These are phyloP conservation scores for Sinhomidia bicolor DNA, from an alignment of 2,888 invertebrate species.

Conservation along the genomic window DNA sequence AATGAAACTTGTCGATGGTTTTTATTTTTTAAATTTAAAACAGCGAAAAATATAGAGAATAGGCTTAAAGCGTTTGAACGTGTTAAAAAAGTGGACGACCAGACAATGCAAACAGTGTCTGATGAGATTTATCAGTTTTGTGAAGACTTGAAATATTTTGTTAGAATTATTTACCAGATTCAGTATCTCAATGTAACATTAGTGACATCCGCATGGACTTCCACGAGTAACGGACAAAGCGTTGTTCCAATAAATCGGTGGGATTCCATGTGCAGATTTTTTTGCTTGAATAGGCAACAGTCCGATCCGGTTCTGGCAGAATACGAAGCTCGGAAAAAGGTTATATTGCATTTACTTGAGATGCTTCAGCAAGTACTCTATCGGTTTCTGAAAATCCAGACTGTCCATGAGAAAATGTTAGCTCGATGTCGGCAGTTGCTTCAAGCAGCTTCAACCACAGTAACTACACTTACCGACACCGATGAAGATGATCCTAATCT, in stretches of 20 bases:
- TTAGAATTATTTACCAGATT: conserved; percentile 61
- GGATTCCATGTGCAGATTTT: neutral
- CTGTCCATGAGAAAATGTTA: neutral
- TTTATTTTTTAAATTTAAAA: neutral
- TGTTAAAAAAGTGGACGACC: conserved; percentile 7
- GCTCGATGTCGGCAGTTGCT: too few relatives aligned
- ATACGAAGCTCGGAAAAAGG: conserved; percentile 19
- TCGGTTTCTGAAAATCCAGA: conserved; percentile 50
- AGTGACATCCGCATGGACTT: conserved; percentile 52
- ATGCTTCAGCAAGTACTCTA: conserved; percentile 33
- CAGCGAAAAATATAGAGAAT: conserved; percentile 60
- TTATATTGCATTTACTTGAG: conserved; percentile 24
- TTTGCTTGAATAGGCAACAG: neutral
- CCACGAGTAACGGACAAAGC: neutral
- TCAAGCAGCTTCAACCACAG: too few relatives aligned
- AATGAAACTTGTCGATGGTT: too few relatives aligned
- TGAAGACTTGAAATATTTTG: conserved; percentile 62
- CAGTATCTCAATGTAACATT: conserved; percentile 65
- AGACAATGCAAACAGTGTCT: conserved; percentile 29
- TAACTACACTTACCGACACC: too few relatives aligned
- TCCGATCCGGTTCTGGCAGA: neutral
- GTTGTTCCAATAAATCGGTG: neutral
- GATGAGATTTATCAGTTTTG: conserved; percentile 57
- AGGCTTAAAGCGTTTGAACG: neutral
- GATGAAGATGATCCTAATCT: conserved; percentile 60